Base-by-base conservation (phyloP, 2,113 vertebrate species). In the Archilochus colubris region DNA sequence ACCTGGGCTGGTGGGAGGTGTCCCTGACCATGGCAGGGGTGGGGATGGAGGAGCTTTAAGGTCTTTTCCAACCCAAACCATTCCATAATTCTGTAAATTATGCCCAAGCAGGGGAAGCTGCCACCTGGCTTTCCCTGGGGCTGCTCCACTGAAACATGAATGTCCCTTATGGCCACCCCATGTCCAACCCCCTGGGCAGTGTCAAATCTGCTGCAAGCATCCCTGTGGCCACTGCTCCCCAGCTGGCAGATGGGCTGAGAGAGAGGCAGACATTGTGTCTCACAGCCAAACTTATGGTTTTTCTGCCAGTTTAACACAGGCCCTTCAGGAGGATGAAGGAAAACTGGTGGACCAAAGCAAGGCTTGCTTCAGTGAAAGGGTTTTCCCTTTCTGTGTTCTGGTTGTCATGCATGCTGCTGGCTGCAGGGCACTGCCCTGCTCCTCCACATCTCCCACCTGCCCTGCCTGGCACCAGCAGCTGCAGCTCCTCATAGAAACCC, bases 101-200 rank as follows among this genome's bases (percentile, higher is more conserved):
- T 1, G 18, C 27, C 21, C 7, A 30, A 53, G 22, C 50, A n/a
- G n/a, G n/a, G 31, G 13, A 64, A 51, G 44, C 31, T 23, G 46
- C 46, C 46, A 48, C 46, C 46, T 48, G 46, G 46, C 46, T 20
- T 19, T 48, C 46, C 46, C 46, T 48, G 19, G 10, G n/a, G 28
- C 10, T 33, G 15, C 28, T 69, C 48, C 33, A 53, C 22, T 2
- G 1, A 51, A 51, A 27, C 21, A 7, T 3, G 4, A 7, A 15
- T 8, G 36, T 59, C 36, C 61, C 67, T 63, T 33, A 9, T 2
- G 68, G 63, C 9, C 57, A 15, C 31, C 30, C 28, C 11, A 25
- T 1, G 5, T 18, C 38, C 55, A 25, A 4, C 16, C 54, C 25
- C 1, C 1, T 2, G 4, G 36, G 36, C 40, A 21, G 12, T 11